Evolutionary conservation across 1,140 invertebrate genomes (phyloP).

Genomic region (Lanistes nyassanus): DNA sequence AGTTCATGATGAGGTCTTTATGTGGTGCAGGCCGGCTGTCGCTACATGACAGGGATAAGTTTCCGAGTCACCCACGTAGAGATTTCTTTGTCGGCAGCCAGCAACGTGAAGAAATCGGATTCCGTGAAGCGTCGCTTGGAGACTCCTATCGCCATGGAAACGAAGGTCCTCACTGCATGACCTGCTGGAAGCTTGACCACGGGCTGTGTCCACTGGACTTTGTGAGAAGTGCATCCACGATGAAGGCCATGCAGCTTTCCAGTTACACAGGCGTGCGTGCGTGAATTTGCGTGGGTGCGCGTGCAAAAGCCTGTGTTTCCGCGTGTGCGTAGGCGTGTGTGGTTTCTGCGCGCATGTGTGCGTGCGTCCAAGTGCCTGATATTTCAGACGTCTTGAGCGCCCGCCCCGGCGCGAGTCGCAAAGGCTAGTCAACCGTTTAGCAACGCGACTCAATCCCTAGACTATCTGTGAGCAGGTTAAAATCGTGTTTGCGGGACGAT

Average conservation of each 20-base stretch:
- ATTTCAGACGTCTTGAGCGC: neutral
- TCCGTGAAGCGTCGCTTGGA: neutral
- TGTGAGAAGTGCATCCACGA: too few relatives aligned
- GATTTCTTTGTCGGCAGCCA: neutral
- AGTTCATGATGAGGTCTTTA: too few relatives aligned
- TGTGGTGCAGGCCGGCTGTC: too few relatives aligned
- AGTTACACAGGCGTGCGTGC: neutral
- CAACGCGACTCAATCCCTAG: conserved; percentile 31
- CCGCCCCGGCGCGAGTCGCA: conserved; percentile 44
- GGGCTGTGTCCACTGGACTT: neutral
- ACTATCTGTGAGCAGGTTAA: conserved; percentile 40
- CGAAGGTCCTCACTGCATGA: too few relatives aligned
- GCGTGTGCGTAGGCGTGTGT: neutral
- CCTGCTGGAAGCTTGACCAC: neutral
- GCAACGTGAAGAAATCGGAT: neutral
- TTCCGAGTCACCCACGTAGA: neutral
- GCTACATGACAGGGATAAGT: neutral
- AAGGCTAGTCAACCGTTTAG: conserved; percentile 34
- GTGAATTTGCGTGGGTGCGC: neutral
- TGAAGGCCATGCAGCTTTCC: neutral
- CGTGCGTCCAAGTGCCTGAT: too few relatives aligned
- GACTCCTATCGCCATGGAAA: conserved; percentile 6
- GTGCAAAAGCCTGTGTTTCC: neutral
- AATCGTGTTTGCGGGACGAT: conserved; percentile 47
- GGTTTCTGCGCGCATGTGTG: neutral